Evolutionary conservation across 2,797 vertebrate species (phyloP).

Genomic region (Gallirallus australis): DNA sequence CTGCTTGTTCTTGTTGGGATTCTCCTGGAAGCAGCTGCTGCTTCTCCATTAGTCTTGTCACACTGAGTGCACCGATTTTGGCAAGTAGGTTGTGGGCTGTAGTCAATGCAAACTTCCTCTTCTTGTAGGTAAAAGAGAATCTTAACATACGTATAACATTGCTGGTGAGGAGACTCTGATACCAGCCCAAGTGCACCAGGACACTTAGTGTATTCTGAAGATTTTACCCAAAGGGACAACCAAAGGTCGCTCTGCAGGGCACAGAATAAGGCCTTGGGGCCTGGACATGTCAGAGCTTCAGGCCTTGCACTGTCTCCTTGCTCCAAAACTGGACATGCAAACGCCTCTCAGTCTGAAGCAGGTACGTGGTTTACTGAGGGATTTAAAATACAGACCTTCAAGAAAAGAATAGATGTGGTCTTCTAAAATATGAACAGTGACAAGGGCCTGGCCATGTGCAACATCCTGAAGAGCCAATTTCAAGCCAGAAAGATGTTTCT

Average conservation of each 20-base stretch:
- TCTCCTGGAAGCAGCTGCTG: background rate
- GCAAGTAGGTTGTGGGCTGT: background rate
- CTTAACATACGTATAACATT: background rate
- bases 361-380: background rate
- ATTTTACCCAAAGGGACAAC: background rate
- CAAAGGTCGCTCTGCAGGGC: background rate
- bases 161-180: background rate
- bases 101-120: background rate
- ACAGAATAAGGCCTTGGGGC: fast-evolving
- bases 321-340: background rate
- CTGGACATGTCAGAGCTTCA: fast-evolving
- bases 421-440: background rate
- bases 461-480: background rate
- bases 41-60: background rate
- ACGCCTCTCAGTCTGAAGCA: background rate
- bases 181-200: background rate
- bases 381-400: background rate
- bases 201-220: background rate
- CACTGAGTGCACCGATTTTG: background rate
- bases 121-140: background rate
- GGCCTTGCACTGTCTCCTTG: background rate
- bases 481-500: background rate
- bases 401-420: background rate
- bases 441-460: background rate
- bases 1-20: background rate